These are phyloP conservation scores for Acronicta leporina DNA, from an alignment of 2,888 invertebrate genomes.

Conservation along the genomic window DNA sequence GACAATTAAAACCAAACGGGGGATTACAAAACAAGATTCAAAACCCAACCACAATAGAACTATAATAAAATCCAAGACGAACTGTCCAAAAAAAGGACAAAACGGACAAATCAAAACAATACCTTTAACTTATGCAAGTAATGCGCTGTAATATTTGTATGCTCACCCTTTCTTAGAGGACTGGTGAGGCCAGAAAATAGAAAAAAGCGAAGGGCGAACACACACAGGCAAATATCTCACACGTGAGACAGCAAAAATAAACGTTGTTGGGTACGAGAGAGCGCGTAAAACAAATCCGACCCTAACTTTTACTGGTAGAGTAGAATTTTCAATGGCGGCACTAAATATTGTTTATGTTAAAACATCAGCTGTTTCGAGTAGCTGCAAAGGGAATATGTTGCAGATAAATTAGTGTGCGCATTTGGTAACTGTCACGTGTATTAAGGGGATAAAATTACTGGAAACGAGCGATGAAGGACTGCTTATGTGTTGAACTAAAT, in stretches of 20 bases:
- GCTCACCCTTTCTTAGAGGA: slow-evolving; percentile 66
- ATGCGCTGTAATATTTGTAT: slow-evolving; percentile 64
- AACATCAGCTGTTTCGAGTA: slow-evolving; percentile 70
- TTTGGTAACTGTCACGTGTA: slow-evolving; percentile 62
- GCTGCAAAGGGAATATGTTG: slow-evolving; percentile 63
- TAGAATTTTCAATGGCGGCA: slow-evolving; percentile 31
- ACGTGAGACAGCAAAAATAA: slow-evolving; percentile 69
- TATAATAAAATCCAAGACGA: slow-evolving; percentile 52
- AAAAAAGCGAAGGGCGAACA: slow-evolving; percentile 62
- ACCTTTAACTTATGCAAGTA: slow-evolving; percentile 61
- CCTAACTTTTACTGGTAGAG: slow-evolving; percentile 31
- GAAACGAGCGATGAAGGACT: slow-evolving; percentile 51
- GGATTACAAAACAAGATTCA: slow-evolving; percentile 44
- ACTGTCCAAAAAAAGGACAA: slow-evolving; percentile 53
- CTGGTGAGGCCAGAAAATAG: slow-evolving; percentile 61
- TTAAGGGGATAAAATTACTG: slow-evolving; percentile 50
- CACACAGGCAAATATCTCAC: slow-evolving; percentile 53
- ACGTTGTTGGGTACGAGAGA: slow-evolving; percentile 52
- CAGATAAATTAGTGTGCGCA: slow-evolving; percentile 67
- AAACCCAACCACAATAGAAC: slow-evolving; percentile 46
- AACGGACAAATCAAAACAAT: slow-evolving; percentile 58
- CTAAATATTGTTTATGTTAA: slow-evolving; percentile 61
- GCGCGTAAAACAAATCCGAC: slow-evolving; percentile 25
- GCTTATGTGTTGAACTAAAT: slow-evolving; percentile 50
- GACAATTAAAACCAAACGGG: slow-evolving; percentile 36